Base-by-base conservation (phyloP, 1,140 invertebrate species). In the Zaprionus inermis region DNA sequence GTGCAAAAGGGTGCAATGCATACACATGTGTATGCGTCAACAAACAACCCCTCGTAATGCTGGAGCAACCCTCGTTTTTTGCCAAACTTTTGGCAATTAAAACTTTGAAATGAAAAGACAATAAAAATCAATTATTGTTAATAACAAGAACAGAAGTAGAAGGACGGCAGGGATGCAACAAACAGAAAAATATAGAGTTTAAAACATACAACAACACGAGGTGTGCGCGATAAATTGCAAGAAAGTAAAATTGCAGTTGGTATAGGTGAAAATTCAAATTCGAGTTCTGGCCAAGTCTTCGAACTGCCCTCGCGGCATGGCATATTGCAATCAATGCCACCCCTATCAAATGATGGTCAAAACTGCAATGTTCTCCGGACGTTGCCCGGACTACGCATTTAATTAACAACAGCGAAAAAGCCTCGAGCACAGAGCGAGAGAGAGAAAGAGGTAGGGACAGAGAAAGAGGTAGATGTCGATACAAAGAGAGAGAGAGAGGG, bases 81-180 rank as follows among this genome's bases (percentile, higher is more conserved):
- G 28, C 49, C 10, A 67, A 68, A 84, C 76, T 79, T 85, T 85
- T 78, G 44, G 81, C 81, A 85, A 85, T 85, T 85, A 81, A 85
- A 84, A 85, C 78, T 78, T 85, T 36, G 59, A 75, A 76, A 71
- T 67, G 49, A 73, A 77, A 79, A 73, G 76, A 86, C 82, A 86
- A 88, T 86, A 77, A 82, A 86, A 79, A 88, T 88, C 82, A 88
- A 88, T 86, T 88, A 86, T 86, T 80, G 73, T 76, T 81, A 81
- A 81, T 81, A 76, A 73, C 55, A 71, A 66, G 46, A 28, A 49
- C 63, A 51, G 12, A 51, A 63, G 68, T 54, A 49, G 76, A 72
- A 64, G 52, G 46, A 46, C 68, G 59, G n/a, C n/a, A n/a, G n/a
- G n/a, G 49, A 52, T 16, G 9, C 38, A 54, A 59, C 64, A 67